Conservation (phyloP, 2,888 invertebrate genomes). For the Hetaerina titia region DNA sequence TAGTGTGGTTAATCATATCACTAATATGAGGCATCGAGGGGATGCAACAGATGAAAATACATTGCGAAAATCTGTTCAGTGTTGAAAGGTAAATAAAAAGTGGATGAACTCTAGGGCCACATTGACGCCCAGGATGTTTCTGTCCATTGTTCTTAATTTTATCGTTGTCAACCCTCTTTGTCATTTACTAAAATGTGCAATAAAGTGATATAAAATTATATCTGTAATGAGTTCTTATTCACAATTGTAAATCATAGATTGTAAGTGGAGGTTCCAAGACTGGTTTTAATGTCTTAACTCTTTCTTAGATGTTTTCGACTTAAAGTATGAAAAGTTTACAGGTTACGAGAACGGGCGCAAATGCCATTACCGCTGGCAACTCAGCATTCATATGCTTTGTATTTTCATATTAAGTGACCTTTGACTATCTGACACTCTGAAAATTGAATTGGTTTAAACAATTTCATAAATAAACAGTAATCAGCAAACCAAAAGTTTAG, state of each 20-base stretch:
- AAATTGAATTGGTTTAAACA: no score
- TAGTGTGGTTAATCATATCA: conserved; percentile 19
- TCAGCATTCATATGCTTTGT: no score
- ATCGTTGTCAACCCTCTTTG: conserved; percentile 51
- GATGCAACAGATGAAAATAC: background rate
- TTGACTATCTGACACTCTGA: no score
- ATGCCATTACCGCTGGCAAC: no score
- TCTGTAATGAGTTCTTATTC: conserved; percentile 21
- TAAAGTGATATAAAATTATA: conserved; percentile 45
- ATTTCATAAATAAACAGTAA: no score
- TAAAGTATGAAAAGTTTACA: no score
- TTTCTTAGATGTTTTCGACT: no score
- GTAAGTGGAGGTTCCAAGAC: background rate
- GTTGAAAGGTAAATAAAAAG: conserved; percentile 17
- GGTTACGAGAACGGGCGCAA: no score
- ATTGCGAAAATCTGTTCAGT: background rate
- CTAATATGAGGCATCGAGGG: conserved; percentile 44
- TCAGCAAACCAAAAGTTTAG: no score
- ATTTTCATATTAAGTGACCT: no score
- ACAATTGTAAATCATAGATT: background rate
- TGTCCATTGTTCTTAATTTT: conserved; percentile 30
- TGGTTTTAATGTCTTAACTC: background rate
- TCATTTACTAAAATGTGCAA: conserved; percentile 55
- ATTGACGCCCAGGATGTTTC: conserved; percentile 8
- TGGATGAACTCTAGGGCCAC: conserved; percentile 37